Percentiles rank a stretch among this genome's conserved stretches.
phyloP scores from a whole-genome alignment of 2,888 invertebrate species.

The Stegophylla sp. region DNA sequence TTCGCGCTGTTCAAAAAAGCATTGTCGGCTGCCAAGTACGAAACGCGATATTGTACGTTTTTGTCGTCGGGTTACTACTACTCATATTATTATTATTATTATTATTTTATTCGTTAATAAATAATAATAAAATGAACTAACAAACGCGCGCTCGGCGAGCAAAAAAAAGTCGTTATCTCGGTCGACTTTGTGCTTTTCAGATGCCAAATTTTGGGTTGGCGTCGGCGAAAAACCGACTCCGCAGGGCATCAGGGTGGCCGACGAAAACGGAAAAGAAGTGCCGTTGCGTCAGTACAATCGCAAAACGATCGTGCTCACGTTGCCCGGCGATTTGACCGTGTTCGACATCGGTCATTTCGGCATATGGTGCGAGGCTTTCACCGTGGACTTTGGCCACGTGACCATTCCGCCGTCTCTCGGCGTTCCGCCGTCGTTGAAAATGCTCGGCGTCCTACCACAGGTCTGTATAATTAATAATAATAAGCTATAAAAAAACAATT shows the following conservation, averaged over 20 bases:
- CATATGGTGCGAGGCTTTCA: slow-evolving; percentile 92
- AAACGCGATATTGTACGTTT: slow-evolving; percentile 27
- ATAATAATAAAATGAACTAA: background rate
- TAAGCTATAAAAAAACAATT: background rate
- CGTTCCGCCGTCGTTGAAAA: slow-evolving; percentile 89
- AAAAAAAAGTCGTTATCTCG: background rate
- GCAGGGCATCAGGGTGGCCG: slow-evolving; percentile 84
- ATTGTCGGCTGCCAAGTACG: background rate
- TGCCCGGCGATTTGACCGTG: slow-evolving; percentile 87
- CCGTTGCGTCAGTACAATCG: slow-evolving; percentile 82
- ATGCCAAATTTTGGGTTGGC: slow-evolving; percentile 94
- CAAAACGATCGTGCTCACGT: slow-evolving; percentile 86
- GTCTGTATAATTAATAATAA: too few relatives aligned
- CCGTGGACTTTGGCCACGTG: slow-evolving; percentile 90
- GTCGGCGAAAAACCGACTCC: slow-evolving; percentile 80
- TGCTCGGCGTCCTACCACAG: slow-evolving; percentile 93
- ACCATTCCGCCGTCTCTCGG: slow-evolving; percentile 75
- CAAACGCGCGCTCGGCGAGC: background rate
- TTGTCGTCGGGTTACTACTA: background rate
- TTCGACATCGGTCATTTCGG: slow-evolving; percentile 93
- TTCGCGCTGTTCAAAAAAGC: slow-evolving; percentile 25
- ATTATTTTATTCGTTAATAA: background rate
- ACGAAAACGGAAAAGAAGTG: slow-evolving; percentile 85
- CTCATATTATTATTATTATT: too few relatives aligned
- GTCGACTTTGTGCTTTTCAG: slow-evolving; percentile 67